A percentile compares a stretch with the other conserved stretches of the same genome.
Evolutionary conservation across 2,797 vertebrate genomes (phyloP).

Genomic region (Toxotes lorentzi): DNA sequence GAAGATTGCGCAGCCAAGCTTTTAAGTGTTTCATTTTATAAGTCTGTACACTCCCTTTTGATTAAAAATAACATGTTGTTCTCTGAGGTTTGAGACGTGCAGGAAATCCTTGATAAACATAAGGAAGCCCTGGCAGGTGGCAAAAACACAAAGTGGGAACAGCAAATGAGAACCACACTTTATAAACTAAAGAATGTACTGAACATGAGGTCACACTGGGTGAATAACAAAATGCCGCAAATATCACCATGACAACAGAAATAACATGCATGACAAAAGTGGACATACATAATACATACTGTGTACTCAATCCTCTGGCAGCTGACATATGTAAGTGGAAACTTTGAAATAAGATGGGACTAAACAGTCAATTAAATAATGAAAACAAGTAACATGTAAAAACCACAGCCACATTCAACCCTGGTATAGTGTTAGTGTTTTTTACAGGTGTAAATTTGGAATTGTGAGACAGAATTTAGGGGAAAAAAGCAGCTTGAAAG

Average conservation of each 20-base stretch:
- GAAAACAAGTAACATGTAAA: neutral
- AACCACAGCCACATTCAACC: neutral
- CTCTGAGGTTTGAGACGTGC: neutral
- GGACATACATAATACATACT: neutral
- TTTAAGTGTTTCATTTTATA: slow-evolving; percentile 1
- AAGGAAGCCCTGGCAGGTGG: neutral
- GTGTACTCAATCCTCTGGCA: neutral
- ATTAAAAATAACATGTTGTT: slow-evolving; percentile 4
- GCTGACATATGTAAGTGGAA: slow-evolving; percentile 12
- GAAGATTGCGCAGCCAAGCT: neutral
- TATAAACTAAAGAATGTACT: neutral
- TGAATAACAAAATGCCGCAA: neutral
- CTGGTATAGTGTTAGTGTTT: neutral
- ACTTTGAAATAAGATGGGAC: neutral
- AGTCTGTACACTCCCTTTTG: slow-evolving; percentile 1
- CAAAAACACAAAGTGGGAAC: neutral
- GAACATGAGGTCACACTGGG: neutral
- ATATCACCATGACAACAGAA: slow-evolving; percentile 26
- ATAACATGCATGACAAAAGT: neutral
- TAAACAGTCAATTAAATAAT: slow-evolving; percentile 4
- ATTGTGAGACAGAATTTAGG: neutral
- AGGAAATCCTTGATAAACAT: neutral
- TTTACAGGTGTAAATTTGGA: neutral
- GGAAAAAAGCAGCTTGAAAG: no score
- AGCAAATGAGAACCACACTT: neutral